phyloP scores from a whole-genome alignment of 2,888 invertebrate genomes.

The Apoda limacodes region DNA sequence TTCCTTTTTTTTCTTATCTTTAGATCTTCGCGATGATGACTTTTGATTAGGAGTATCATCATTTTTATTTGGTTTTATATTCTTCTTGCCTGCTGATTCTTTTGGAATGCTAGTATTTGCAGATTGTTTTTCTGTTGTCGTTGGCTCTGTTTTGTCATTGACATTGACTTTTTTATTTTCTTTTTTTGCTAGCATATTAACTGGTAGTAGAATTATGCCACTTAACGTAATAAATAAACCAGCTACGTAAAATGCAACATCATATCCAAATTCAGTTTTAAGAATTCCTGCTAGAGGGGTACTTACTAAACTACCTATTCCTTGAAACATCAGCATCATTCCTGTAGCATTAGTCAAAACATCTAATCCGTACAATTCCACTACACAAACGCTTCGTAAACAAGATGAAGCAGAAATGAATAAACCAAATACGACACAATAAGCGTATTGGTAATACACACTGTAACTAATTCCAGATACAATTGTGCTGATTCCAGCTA shows the following conservation, averaged over 20 bases:
- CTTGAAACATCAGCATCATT: slow-evolving; percentile 49
- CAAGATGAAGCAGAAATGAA: slow-evolving; percentile 36
- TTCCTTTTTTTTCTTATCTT: too few relatives aligned
- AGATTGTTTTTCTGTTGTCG: slow-evolving; percentile 3
- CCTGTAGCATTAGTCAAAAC: slow-evolving; percentile 57
- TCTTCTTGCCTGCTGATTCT: too few relatives aligned
- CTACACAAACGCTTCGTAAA: slow-evolving; percentile 42
- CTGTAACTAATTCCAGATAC: slow-evolving; percentile 37
- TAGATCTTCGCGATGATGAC: too few relatives aligned
- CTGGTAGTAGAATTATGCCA: slow-evolving; percentile 34
- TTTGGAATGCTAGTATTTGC: too few relatives aligned
- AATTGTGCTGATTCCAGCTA: slow-evolving; percentile 36
- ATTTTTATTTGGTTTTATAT: too few relatives aligned
- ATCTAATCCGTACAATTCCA: slow-evolving; percentile 50
- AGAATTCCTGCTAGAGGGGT: slow-evolving; percentile 45
- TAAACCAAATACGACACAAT: slow-evolving; percentile 43
- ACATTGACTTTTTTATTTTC: slow-evolving; percentile 21
- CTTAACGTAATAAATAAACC: slow-evolving; percentile 40
- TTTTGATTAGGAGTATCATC: too few relatives aligned
- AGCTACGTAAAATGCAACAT: slow-evolving; percentile 39
- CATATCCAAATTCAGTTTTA: slow-evolving; percentile 36
- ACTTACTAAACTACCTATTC: slow-evolving; percentile 46
- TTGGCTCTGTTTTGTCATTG: too few relatives aligned
- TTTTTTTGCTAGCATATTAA: slow-evolving; percentile 24
- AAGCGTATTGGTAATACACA: slow-evolving; percentile 43